phyloP scores from a whole-genome alignment of 1,140 invertebrate genomes.

The Meteorus sp. region DNA sequence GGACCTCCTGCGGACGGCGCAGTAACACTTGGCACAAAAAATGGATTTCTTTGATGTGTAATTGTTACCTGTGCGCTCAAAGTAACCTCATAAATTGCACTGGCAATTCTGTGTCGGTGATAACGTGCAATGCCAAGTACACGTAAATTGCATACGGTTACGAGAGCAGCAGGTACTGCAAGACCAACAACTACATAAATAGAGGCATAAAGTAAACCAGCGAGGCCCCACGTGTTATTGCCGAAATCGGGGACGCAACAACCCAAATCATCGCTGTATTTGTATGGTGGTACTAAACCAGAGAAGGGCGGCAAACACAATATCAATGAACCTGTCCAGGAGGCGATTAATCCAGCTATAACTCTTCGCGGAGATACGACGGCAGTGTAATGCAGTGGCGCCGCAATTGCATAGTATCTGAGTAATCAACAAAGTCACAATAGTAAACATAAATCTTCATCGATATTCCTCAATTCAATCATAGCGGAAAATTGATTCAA shows the following conservation, averaged over 20 bases:
- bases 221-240: constrained; percentile 54
- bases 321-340: constrained; percentile 58
- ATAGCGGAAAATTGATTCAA: not conserved
- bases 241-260: constrained; percentile 71
- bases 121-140: constrained; percentile 79
- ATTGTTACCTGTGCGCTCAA: constrained; percentile 81
- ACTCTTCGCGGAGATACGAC: constrained; percentile 68
- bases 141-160: constrained; percentile 72
- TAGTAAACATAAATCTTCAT: not conserved
- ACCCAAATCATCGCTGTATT: constrained; percentile 62
- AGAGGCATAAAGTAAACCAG: constrained; percentile 64
- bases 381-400: constrained; percentile 74
- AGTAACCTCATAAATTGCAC: constrained; percentile 82
- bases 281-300: constrained; percentile 53
- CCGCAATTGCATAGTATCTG: constrained; percentile 73
- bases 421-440: constrained; percentile 19
- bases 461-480: too few species aligned
- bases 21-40: constrained; percentile 66
- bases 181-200: constrained; percentile 69
- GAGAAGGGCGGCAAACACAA: constrained; percentile 56
- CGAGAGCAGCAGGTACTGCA: constrained; percentile 67
- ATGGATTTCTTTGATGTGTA: constrained; percentile 77
- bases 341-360: constrained; percentile 51
- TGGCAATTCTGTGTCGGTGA: constrained; percentile 80
- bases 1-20: constrained; percentile 61